A percentile compares a stretch with the other conserved stretches of the same genome.
phyloP scores from a whole-genome alignment of 2,797 vertebrate genomes.

The Chaunax sp. region DNA sequence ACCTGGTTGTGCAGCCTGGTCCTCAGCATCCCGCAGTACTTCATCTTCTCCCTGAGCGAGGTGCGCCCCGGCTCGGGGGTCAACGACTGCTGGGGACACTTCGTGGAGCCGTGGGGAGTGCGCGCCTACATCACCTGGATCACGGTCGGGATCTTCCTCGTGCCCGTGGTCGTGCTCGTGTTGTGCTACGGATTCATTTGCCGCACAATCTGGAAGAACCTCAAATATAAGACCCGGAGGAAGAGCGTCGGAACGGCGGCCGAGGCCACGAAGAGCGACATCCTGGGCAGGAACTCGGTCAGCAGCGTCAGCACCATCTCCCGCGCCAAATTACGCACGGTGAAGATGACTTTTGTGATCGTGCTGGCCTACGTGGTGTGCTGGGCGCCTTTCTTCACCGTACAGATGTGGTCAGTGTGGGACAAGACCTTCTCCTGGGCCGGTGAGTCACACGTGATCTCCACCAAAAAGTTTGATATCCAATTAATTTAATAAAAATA shows the following conservation, averaged over 20 bases:
- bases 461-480: too few species aligned
- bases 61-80: constrained; percentile 87
- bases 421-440: constrained; percentile 85
- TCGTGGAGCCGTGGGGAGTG: constrained; percentile 87
- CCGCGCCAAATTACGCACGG: constrained; percentile 92
- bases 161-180: constrained; percentile 86
- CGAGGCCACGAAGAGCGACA: constrained; percentile 55
- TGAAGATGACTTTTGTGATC: constrained; percentile 96
- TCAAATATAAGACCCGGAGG: constrained; percentile 84
- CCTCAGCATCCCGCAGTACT: constrained; percentile 90
- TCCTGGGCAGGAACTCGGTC: constrained; percentile 84
- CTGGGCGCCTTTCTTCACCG: constrained; percentile 93
- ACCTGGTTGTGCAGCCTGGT: constrained; percentile 88
- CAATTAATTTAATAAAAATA: neutral
- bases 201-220: constrained; percentile 89
- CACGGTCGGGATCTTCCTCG: constrained; percentile 87
- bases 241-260: neutral
- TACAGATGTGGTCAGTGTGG: constrained; percentile 98
- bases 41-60: constrained; percentile 92
- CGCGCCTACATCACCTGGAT: constrained; percentile 94
- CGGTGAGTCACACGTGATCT: constrained; percentile 59
- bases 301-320: constrained; percentile 91
- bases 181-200: constrained; percentile 92
- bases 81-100: constrained; percentile 93
- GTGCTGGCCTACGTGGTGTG: constrained; percentile 91